These are phyloP conservation scores for Apodemus speciosus DNA, from an alignment of 2,113 vertebrate species.

Conservation along the genomic window DNA sequence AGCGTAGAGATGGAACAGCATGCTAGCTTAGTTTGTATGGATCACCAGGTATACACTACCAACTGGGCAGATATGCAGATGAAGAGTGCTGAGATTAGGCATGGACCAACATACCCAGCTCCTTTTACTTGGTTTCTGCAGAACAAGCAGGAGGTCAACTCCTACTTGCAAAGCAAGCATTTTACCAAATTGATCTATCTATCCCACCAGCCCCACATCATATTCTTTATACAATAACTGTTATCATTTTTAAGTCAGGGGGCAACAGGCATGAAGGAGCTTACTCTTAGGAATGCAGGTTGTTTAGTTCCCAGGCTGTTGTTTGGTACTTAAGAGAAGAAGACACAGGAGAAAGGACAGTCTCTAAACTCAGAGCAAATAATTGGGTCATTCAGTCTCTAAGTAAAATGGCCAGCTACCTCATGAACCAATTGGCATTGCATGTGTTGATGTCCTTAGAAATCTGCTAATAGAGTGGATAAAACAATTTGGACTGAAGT, in stretches of 20 bases:
- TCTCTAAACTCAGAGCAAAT: background rate
- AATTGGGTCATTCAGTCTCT: background rate
- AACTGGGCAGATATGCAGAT: background rate
- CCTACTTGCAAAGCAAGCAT: background rate
- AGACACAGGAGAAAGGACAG: background rate
- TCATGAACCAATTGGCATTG: background rate
- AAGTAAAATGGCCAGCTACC: background rate
- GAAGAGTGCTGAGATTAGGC: background rate
- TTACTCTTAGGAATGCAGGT: background rate
- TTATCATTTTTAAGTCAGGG: background rate
- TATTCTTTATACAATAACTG: background rate
- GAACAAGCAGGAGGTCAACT: background rate
- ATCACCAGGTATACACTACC: background rate
- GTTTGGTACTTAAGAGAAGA: background rate
- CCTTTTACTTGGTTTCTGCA: background rate
- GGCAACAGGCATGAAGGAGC: background rate
- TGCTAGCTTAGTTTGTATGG: background rate
- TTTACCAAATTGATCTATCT: background rate
- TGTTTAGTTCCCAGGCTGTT: background rate
- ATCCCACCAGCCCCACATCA: background rate
- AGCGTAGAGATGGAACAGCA: background rate
- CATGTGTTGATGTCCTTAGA: constrained; percentile 38
- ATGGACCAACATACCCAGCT: background rate
- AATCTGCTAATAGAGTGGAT: constrained; percentile 33
- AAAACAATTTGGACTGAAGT: constrained; percentile 37